phyloP scores from a whole-genome alignment of 2,888 invertebrate genomes.

The Gymnoscelis rufifasciata region DNA sequence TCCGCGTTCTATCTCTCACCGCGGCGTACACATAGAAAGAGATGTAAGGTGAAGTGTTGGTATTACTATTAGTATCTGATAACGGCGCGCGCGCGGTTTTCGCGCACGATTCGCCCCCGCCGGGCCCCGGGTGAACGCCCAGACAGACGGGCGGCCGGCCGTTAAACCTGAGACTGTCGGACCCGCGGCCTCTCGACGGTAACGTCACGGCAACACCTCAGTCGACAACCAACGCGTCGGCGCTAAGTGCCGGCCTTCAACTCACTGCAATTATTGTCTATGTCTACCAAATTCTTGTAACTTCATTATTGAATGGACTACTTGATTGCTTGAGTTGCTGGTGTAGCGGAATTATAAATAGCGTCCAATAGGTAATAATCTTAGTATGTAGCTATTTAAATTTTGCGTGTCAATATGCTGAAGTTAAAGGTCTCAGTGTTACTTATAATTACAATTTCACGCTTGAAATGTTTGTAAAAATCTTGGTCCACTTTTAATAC shows the following conservation, averaged over 20 bases:
- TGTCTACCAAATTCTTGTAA: no score
- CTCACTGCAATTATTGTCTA: background rate
- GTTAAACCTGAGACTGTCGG: conserved; percentile 67
- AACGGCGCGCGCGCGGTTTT: conserved; percentile 72
- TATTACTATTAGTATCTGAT: conserved; percentile 32
- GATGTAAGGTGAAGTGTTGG: conserved; percentile 11
- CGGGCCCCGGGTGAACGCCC: conserved; percentile 78
- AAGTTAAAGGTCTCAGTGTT: no score
- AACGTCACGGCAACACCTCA: conserved; percentile 32
- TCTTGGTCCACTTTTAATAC: no score
- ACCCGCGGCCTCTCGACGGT: conserved; percentile 54
- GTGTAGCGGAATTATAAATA: no score
- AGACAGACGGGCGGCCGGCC: conserved; percentile 75
- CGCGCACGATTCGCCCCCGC: conserved; percentile 68
- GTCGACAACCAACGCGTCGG: conserved; percentile 22
- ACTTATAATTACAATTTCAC: no score
- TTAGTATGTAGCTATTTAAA: no score
- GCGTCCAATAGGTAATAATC: no score
- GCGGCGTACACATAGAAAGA: conserved; percentile 9
- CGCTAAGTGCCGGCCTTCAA: conserved; percentile 18
- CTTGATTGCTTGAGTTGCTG: no score
- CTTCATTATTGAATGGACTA: no score
- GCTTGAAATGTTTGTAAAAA: no score
- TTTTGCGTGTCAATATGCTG: no score
- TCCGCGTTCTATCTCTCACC: conserved; percentile 8